Evolutionary conservation across 1,140 invertebrate species (phyloP).

Genomic region (Ostrea denselamellosa): DNA sequence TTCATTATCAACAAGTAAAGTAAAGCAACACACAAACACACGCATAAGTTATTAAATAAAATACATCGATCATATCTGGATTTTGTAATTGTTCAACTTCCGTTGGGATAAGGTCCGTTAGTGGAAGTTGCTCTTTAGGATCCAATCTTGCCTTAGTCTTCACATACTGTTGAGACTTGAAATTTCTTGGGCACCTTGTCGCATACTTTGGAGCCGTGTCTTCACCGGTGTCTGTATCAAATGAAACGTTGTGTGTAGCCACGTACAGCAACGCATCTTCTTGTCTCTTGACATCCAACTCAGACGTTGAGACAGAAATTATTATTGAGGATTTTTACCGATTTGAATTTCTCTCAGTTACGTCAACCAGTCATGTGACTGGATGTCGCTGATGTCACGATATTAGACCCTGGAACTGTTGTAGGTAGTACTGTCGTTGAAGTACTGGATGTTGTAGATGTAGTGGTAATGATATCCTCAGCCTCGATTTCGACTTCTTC

Average conservation of each 20-base stretch:
- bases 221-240: neutral
- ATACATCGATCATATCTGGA: neutral
- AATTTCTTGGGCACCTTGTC: neutral
- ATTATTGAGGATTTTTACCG: neutral
- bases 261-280: neutral
- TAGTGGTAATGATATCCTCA: conserved; percentile 24
- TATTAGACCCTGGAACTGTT: neutral
- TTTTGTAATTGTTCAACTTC: neutral
- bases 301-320: neutral
- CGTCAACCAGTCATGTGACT: neutral
- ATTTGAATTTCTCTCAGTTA: neutral
- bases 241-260: neutral
- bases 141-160: neutral
- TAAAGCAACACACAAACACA: too few species aligned
- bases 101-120: neutral
- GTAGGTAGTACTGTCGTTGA: neutral
- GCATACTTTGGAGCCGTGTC: neutral
- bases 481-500: conserved; percentile 39
- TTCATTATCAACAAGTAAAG: too few species aligned
- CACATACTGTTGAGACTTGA: neutral
- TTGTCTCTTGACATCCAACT: neutral
- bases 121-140: too few species aligned
- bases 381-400: neutral
- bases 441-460: neutral
- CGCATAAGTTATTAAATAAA: too few species aligned